phyloP scores from a whole-genome alignment of 2,113 vertebrate species.

The Leucosticte australis region DNA sequence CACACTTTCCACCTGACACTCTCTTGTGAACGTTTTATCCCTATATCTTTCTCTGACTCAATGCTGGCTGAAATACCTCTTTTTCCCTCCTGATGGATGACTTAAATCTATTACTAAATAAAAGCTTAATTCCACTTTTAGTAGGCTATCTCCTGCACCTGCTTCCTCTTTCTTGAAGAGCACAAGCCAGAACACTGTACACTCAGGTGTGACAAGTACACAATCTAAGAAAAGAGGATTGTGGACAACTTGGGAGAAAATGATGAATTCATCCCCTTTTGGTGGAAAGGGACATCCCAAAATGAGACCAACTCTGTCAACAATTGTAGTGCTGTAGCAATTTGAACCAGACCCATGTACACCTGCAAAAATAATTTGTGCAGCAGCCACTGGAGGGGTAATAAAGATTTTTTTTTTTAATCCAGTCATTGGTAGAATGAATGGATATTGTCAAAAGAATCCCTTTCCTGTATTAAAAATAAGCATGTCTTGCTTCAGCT shows the following conservation, averaged over 20 bases:
- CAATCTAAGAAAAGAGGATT: background rate
- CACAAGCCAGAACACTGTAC: background rate
- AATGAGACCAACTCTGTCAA: background rate
- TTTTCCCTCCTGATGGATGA: background rate
- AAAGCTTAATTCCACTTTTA: background rate
- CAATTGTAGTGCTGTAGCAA: background rate
- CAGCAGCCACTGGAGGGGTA: slow-evolving; percentile 18
- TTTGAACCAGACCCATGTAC: background rate
- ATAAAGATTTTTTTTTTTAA: background rate
- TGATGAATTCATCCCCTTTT: background rate
- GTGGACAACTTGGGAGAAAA: background rate
- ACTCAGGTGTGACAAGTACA: background rate
- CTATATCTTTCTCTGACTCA: background rate
- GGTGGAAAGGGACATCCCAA: background rate
- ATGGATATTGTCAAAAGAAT: slow-evolving; percentile 41
- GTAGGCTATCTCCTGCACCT: background rate
- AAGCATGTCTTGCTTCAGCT: slow-evolving; percentile 22
- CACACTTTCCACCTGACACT: background rate
- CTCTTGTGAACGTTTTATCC: background rate
- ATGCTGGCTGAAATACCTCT: background rate
- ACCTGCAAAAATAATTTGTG: slow-evolving; percentile 54
- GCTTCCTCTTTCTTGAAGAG: background rate
- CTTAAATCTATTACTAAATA: background rate
- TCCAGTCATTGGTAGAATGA: slow-evolving; percentile 15
- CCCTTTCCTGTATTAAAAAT: slow-evolving; percentile 54